phyloP scores from a whole-genome alignment of 2,113 vertebrate genomes.

The Apodemus speciosus region DNA sequence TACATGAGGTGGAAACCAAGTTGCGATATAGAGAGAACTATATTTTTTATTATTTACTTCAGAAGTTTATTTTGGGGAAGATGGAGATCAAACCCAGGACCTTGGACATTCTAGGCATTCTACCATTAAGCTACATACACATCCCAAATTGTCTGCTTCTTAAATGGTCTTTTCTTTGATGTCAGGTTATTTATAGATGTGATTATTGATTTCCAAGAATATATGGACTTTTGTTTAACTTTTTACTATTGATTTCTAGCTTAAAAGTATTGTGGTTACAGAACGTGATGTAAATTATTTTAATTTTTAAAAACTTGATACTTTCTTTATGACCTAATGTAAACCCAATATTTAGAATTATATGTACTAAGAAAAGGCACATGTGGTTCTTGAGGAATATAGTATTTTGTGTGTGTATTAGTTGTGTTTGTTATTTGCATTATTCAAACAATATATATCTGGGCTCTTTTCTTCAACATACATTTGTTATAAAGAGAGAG shows the following conservation, averaged over 20 bases:
- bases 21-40: not conserved
- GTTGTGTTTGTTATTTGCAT: not conserved
- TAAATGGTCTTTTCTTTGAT: not conserved
- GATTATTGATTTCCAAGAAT: not conserved
- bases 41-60: not conserved
- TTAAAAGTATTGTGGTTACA: not conserved
- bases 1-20: not conserved
- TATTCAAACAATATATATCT: not conserved
- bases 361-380: not conserved
- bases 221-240: not conserved
- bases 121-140: not conserved
- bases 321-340: not conserved
- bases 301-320: not conserved
- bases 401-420: not conserved
- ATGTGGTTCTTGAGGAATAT: not conserved
- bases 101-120: not conserved
- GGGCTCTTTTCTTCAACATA: not conserved
- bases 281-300: not conserved
- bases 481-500: not conserved
- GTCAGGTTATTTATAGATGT: not conserved
- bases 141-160: not conserved
- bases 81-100: not conserved
- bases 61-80: not conserved
- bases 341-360: not conserved
- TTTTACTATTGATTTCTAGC: not conserved